Evolutionary conservation across 2,888 invertebrate genomes (phyloP).

Genomic region (Mechanitis messenoides): DNA sequence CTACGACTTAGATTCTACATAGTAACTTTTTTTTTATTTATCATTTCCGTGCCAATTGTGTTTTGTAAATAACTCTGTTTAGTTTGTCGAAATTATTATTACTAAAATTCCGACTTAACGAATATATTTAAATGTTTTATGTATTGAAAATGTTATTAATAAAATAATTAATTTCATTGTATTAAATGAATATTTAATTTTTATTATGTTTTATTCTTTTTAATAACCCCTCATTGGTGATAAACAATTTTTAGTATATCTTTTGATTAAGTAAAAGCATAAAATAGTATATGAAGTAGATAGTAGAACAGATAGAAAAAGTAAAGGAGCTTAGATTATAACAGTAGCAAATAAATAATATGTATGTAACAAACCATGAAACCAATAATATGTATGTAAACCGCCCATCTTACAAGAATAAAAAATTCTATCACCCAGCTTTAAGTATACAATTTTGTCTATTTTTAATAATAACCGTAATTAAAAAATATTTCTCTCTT

Average conservation of each 20-base stretch:
- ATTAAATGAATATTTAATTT: slow-evolving; percentile 60
- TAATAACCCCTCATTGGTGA: slow-evolving; percentile 20
- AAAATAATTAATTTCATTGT: slow-evolving; percentile 54
- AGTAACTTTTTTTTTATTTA: slow-evolving; percentile 45
- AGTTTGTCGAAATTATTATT: slow-evolving; percentile 21
- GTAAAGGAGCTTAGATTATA: not conserved
- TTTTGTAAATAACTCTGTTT: slow-evolving; percentile 39
- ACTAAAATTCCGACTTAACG: slow-evolving; percentile 25
- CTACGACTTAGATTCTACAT: slow-evolving; percentile 47
- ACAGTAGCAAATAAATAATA: not conserved
- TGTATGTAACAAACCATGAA: too few relatives aligned
- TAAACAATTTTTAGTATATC: not conserved
- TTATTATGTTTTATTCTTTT: slow-evolving; percentile 25
- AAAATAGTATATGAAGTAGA: not conserved
- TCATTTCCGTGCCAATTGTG: slow-evolving; percentile 65
- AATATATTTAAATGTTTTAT: slow-evolving; percentile 35
- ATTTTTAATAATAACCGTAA: too few relatives aligned
- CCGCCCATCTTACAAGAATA: too few relatives aligned
- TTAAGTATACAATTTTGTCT: too few relatives aligned
- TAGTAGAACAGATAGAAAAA: not conserved
- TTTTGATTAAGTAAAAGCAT: not conserved
- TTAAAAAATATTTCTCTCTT: too few relatives aligned
- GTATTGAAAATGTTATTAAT: slow-evolving; percentile 45
- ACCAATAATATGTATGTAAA: too few relatives aligned
- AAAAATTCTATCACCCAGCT: too few relatives aligned